Evolutionary conservation across 92 coral and sea anemone genomes (phyloP), one percentile per base, ranked within the genome.

Genomic region (Micromussa lordhowensis): DNA sequence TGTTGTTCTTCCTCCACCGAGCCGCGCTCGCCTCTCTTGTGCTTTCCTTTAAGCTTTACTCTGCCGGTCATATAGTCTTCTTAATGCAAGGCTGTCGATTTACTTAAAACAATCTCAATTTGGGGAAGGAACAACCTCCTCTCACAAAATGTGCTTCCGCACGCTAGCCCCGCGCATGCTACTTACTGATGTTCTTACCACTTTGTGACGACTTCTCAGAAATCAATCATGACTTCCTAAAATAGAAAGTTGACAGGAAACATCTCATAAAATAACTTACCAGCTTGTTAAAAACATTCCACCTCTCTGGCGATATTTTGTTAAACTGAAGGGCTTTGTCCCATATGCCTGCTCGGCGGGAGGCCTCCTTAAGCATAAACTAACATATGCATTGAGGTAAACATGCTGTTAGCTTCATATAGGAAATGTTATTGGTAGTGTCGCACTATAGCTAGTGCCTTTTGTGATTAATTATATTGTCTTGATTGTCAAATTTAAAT

Each of bases 311-410:
- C 16, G 84, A 59, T 1, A 80, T 80, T 32, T 80, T 59, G 84
- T 35, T 58, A 35, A 80, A 80, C 13, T 31, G 72, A 18, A 80
- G 53, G 54, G 84, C 84, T 32, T 80, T 80, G 48, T 80, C 69
- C 84, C 84, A 80, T 34, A 80, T 80, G 49, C 84, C 84, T 58
- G 84, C 84, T 59, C 84, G 71, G 49, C 73, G 54, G 84, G 73
- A 32, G 54, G 84, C 72, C 73, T 80, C 84, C 73, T 80, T 80
- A 24, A 80, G 84, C 84, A 80, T 21, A 59, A 80, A 80, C 84
- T 59, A 80, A 31, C 26, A 40, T 40, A 40, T 40, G 48, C 48
- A 80, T 78, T 49, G 64, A 78, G 59, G 36, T 54, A 78, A 70
- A 70, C 38, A 70, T 77, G 30, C 35, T 77, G 61, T 78, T 24